Percentiles rank a stretch among this genome's conserved stretches.
Conservation (phyloP, 2,888 invertebrate genomes). For the Ormia ochracea region DNA sequence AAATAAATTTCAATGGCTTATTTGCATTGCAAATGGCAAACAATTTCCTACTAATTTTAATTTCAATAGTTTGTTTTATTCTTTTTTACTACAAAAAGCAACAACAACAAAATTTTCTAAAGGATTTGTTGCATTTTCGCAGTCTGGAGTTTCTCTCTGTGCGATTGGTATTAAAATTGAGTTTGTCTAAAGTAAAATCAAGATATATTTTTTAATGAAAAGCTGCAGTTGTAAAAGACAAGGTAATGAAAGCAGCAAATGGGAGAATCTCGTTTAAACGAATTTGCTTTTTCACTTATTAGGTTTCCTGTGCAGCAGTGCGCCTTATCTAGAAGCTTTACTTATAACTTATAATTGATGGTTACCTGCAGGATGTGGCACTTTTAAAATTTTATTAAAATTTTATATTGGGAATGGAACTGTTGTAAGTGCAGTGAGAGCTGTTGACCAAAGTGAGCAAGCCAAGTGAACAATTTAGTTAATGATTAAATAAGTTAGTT, state of each 20-base stretch:
- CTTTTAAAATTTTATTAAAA: slow-evolving; percentile 2
- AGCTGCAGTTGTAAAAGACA: not conserved
- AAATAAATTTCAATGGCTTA: no score
- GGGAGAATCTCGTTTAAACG: slow-evolving; percentile 21
- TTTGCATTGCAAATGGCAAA: no score
- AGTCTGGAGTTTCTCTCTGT: slow-evolving; percentile 24
- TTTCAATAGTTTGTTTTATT: no score
- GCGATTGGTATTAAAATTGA: not conserved
- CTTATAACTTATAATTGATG: slow-evolving; percentile 40
- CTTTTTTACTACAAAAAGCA: no score
- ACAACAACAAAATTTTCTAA: not conserved
- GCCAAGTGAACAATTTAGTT: no score
- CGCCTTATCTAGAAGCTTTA: not conserved
- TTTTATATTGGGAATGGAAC: no score
- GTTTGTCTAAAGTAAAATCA: not conserved
- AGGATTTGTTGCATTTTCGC: not conserved
- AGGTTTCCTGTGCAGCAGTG: not conserved
- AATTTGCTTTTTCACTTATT: slow-evolving; percentile 12
- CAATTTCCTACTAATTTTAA: no score
- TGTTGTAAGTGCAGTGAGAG: no score
- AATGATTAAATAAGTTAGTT: no score
- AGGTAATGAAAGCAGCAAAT: slow-evolving; percentile 8
- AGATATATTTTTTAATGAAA: not conserved
- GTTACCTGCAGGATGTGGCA: slow-evolving; percentile 19
- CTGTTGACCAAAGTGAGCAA: no score